phyloP scores from a whole-genome alignment of 2,113 vertebrate genomes.

The Bufo bufo region DNA sequence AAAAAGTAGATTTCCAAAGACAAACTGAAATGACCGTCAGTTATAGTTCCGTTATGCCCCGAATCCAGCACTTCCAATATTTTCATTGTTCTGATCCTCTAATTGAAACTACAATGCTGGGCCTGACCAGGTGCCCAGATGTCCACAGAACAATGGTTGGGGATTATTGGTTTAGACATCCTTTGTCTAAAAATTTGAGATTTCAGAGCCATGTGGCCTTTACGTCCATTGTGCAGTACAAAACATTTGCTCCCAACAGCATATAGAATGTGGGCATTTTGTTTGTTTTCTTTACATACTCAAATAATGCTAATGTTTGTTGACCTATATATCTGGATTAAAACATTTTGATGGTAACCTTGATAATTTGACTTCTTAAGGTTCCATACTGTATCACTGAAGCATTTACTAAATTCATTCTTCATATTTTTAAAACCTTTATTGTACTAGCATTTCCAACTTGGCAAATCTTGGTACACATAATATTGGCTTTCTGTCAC shows the following conservation, averaged over 20 bases:
- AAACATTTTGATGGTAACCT: neutral
- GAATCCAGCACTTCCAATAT: too few species aligned
- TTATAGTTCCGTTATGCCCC: too few species aligned
- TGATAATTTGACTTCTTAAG: neutral
- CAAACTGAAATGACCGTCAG: too few species aligned
- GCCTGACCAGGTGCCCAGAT: too few species aligned
- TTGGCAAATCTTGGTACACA: conserved; percentile 41
- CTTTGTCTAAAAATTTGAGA: neutral
- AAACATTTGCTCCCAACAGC: neutral
- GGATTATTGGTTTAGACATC: too few species aligned
- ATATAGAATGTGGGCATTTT: neutral
- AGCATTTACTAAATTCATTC: neutral
- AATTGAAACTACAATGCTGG: too few species aligned
- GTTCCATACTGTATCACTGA: neutral
- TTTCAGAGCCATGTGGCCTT: neutral
- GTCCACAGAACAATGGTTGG: too few species aligned
- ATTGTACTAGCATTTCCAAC: conserved; percentile 15
- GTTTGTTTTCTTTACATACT: neutral
- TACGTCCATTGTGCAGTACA: neutral
- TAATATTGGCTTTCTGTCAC: conserved; percentile 51
- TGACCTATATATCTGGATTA: neutral
- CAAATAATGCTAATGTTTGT: neutral
- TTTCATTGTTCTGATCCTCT: too few species aligned
- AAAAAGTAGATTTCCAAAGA: too few species aligned
- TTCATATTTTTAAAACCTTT: conserved; percentile 29